A percentile compares a stretch with the other conserved stretches of the same genome.
These are phyloP conservation scores for Mylabris sibirica DNA, from an alignment of 2,888 invertebrate species.

Conservation along the genomic window DNA sequence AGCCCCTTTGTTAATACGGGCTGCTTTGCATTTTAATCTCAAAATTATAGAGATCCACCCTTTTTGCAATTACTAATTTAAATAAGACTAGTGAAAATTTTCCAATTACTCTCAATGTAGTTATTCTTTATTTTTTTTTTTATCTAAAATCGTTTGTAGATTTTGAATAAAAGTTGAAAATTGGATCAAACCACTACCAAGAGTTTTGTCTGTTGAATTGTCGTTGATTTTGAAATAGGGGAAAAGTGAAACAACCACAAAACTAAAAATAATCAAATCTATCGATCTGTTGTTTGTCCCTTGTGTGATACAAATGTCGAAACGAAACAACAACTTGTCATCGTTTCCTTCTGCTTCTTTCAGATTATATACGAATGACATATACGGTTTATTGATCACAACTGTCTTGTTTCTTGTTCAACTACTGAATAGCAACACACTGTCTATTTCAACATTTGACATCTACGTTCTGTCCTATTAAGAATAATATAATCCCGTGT, in stretches of 20 bases:
- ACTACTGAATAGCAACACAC: neutral
- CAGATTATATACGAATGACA: neutral
- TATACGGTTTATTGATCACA: slow-evolving; percentile 6
- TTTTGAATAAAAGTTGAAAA: neutral
- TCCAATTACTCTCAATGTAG: no score
- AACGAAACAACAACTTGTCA: neutral
- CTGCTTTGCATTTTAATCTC: slow-evolving; percentile 20
- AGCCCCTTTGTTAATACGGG: slow-evolving; percentile 13
- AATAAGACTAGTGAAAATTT: neutral
- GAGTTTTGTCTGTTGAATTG: neutral
- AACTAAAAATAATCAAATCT: neutral
- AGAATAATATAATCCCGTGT: neutral
- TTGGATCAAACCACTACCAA: neutral
- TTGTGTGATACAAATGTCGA: neutral
- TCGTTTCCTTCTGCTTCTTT: neutral
- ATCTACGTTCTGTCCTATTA: neutral
- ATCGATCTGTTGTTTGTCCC: neutral
- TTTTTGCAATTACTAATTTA: slow-evolving; percentile 3
- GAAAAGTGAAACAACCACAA: neutral
- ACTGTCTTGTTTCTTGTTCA: neutral
- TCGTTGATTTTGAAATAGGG: neutral
- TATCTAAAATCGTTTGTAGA: neutral
- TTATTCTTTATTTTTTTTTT: no score
- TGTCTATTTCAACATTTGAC: neutral
- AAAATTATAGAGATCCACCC: slow-evolving; percentile 13